Evolutionary conservation across 2,797 vertebrate species (phyloP), one percentile per base, ranked within the genome.

Genomic region (Eospalax fontanierii): DNA sequence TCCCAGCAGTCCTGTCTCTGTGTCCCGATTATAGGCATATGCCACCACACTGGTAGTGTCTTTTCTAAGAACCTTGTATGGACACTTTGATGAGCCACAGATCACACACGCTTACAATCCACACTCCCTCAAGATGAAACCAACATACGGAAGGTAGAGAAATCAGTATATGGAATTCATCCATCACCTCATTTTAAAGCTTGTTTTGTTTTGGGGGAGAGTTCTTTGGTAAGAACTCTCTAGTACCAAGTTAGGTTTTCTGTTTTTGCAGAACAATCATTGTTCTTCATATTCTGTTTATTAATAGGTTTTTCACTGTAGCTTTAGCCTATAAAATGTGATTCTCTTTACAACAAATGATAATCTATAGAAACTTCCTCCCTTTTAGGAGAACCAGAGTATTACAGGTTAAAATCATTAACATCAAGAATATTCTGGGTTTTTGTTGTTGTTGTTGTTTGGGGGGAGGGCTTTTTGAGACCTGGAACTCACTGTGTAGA

Each of bases 71-170:
- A 14, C 78, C 35, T 86, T 46, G 21, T 15, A 11, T 28, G 28
- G 30, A 81, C 22, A 24, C 9, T 43, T 26, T 22, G 4, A 38
- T 70, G 68, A 68, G 24, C 35, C 38, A 19, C 8, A 91, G 61
- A 26, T 78, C 22, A n/a, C 14, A 65, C 33, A 57, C 26, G 59
- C 14, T 22, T 50, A 61, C 4, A 11, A 68, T 8, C 38, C 65
- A 66, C n/a, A 59, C 70, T 1, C 16, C 63, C 43, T 22, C 15
- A 73, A 66, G 46, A 61, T 22, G 75, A 96, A 94, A 84, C 82
- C 73, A 94, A 85, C 16, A 63, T 35, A 95, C 35, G 85, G 93
- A 87, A 87, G 87, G 24, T 28, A 87, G 46, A 76, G 73, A 92
- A 83, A 28, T 50, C 4, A 88, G 40, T 57, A 6, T 83, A 18